Conservation (phyloP, 37 sponge, comb jelly and placozoan genomes). For the Beroe ovata region DNA sequence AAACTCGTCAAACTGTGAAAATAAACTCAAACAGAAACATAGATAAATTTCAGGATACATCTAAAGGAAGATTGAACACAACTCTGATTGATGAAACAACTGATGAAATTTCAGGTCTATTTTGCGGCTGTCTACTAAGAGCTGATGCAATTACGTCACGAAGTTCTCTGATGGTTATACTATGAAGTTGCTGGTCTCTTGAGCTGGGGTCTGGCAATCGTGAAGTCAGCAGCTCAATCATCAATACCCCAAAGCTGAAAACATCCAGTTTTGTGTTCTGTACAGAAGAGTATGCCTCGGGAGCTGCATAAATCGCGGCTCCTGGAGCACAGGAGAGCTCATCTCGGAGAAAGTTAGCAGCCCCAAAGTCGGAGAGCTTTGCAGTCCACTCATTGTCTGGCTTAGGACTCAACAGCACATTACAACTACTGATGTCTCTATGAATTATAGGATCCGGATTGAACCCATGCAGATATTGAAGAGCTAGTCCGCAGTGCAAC, state of each 20-base stretch:
- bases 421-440: constrained; percentile 78
- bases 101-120: constrained; percentile 35
- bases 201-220: constrained; percentile 64
- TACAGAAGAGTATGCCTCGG: constrained; percentile 68
- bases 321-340: constrained; percentile 71
- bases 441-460: constrained; percentile 74
- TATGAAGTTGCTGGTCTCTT: not conserved
- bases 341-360: constrained; percentile 71
- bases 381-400: constrained; percentile 70
- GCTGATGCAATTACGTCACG: not conserved
- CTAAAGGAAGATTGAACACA: not conserved
- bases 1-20: no score
- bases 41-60: not conserved
- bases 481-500: constrained; percentile 71
- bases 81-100: not conserved
- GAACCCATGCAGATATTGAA: constrained; percentile 74
- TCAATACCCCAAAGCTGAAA: constrained; percentile 78
- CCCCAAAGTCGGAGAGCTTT: constrained; percentile 81
- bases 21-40: no score
- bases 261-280: constrained; percentile 79
- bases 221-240: constrained; percentile 68
- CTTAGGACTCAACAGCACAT: constrained; percentile 71
- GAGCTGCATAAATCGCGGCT: constrained; percentile 75
- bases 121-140: not conserved
- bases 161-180: not conserved